Percentiles rank a stretch among this genome's conserved stretches.
Conservation (phyloP, 2,888 invertebrate genomes). For the Syritta pipiens region DNA sequence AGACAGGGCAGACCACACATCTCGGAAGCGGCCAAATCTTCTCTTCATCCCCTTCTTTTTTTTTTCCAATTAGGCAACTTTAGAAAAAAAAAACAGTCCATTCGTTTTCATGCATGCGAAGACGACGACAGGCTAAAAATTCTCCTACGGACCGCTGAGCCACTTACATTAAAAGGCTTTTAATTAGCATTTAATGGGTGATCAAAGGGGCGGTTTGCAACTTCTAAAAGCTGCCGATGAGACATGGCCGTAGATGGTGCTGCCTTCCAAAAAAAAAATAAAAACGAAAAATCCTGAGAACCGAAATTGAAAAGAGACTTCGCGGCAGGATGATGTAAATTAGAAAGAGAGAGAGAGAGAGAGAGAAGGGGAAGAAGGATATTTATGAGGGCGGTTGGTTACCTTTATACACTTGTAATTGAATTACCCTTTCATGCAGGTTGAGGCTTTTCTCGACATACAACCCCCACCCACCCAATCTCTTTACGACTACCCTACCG, state of each 20-base stretch:
- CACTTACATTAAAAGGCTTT: slow-evolving; percentile 56
- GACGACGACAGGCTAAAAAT: slow-evolving; percentile 15
- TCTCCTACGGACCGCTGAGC: slow-evolving; percentile 32
- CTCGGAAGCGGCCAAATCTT: too few species aligned
- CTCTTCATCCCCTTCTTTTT: too few species aligned
- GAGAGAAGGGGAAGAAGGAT: background rate
- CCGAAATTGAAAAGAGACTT: background rate
- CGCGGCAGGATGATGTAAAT: slow-evolving; percentile 3
- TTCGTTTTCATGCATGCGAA: too few species aligned
- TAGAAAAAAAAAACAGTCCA: too few species aligned
- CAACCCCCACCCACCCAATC: too few species aligned
- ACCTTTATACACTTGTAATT: slow-evolving; percentile 47
- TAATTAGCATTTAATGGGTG: slow-evolving; percentile 59
- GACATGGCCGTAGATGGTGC: background rate
- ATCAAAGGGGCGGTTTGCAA: slow-evolving; percentile 48
- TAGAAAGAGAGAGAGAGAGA: too few species aligned
- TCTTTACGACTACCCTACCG: too few species aligned
- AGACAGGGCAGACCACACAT: too few species aligned
- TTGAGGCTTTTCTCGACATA: slow-evolving; percentile 3
- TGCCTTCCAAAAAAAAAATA: background rate
- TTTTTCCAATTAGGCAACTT: too few species aligned
- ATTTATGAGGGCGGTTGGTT: slow-evolving; percentile 17
- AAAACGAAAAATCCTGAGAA: background rate
- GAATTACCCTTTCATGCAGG: slow-evolving; percentile 36
- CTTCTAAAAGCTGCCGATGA: slow-evolving; percentile 22